A percentile compares a stretch with the other conserved stretches of the same genome.
Evolutionary conservation across 2,888 invertebrate species (phyloP).

Genomic region (Aphodius granarius): DNA sequence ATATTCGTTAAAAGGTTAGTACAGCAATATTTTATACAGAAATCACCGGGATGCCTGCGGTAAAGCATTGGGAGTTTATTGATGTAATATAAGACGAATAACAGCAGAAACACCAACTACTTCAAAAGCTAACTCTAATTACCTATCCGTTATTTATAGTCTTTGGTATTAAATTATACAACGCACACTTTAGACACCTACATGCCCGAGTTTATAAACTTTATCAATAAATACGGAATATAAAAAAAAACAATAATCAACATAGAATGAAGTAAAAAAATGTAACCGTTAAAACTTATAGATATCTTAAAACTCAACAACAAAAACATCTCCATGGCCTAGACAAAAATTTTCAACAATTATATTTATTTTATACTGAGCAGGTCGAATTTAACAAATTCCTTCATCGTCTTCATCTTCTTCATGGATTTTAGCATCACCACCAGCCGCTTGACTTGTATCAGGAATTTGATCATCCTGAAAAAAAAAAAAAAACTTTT

Average conservation of each 20-base stretch:
- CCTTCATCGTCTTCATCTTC: slow-evolving; percentile 42
- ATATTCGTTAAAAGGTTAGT: not conserved
- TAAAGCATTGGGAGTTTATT: not conserved
- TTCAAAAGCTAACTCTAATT: not conserved
- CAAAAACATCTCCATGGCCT: not conserved
- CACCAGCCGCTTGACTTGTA: slow-evolving; percentile 28
- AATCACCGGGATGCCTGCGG: not conserved
- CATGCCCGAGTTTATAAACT: not conserved
- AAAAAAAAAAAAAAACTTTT: slow-evolving; percentile 16
- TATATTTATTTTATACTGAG: not conserved
- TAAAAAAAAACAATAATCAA: not conserved
- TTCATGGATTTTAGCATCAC: slow-evolving; percentile 31
- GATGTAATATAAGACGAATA: not conserved
- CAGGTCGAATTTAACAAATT: slow-evolving; percentile 39
- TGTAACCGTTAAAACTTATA: not conserved
- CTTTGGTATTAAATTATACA: not conserved
- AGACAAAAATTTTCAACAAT: slow-evolving; percentile 5
- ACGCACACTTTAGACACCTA: not conserved
- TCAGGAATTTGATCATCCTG: slow-evolving; percentile 24
- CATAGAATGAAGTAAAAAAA: not conserved
- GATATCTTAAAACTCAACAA: slow-evolving; percentile 9
- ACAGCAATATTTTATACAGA: not conserved
- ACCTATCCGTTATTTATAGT: not conserved
- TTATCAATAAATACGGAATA: not conserved
- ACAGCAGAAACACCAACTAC: not conserved